Base-by-base conservation (phyloP, 2,888 invertebrate species). In the Serrognathus titanus region DNA sequence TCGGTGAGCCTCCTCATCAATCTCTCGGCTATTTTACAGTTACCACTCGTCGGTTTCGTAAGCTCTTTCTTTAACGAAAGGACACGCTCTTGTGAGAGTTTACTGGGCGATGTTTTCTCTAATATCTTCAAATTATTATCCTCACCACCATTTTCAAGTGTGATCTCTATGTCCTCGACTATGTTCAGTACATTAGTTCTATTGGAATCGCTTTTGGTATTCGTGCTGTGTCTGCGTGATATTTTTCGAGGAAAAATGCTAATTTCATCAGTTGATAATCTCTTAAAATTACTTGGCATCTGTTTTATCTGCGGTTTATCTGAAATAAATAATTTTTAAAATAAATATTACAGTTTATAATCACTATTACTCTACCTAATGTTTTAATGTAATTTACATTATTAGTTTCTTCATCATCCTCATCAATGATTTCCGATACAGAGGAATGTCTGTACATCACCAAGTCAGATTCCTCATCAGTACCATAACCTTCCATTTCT, bases 21-120 rank as follows among this genome's bases (percentile, higher is more conserved):
- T 52, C 67, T 68, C 53, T 76, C 75, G 9, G 72, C 64, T 16
- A 76, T 75, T 62, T 70, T 75, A 1, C 70, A 58, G 65, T 73
- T 73, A 53, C 60, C 71, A 36, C 63, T 66, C 5, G 74, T 69
- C 1, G 73, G 69, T 54, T 16, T 43, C 3, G 43, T 13, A 12
- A 43, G 20, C 20, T 43, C 11, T 4, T 51, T 31, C 11, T 48
- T 50, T 3, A 16, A n/a, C 7, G 16, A 16, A 11, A 36, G 46
- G 7, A 24, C 16, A 1, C 47, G 24, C 43, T 57, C 54, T n/a
- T 6, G 24, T 11, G 37, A 46, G 13, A 43, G 20, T 39, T 57
- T 61, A 38, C 53, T 51, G 8, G 35, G 6, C 5, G 45, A 48
- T 7, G 20, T 37, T n/a, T 36, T 36, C 8, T 54, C 48, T 20